Conservation (phyloP, 2,888 invertebrate genomes). For the Pollenia amentaria region DNA sequence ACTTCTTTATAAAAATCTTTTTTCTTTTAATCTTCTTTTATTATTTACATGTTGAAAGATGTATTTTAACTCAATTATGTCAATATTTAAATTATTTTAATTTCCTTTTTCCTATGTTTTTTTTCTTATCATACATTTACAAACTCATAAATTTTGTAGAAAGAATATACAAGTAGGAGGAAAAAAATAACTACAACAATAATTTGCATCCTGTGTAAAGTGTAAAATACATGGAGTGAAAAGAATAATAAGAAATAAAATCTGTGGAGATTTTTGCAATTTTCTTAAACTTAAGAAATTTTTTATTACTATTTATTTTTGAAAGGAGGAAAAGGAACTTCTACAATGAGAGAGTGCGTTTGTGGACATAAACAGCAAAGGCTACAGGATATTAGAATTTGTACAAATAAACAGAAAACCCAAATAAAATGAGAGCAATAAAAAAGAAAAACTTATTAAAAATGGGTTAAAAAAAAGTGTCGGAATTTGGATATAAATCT, state of each 20-base stretch:
- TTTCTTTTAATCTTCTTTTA: constrained; percentile 41
- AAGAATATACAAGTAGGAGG: background rate
- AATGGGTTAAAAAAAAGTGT: background rate
- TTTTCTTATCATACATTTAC: background rate
- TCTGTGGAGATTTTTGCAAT: constrained; percentile 6
- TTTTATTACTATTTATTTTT: background rate
- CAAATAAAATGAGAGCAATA: background rate
- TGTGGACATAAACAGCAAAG: background rate
- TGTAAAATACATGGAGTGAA: constrained; percentile 28
- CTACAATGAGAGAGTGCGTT: background rate
- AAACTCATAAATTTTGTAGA: constrained; percentile 61
- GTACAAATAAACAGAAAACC: background rate
- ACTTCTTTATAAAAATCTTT: constrained; percentile 30
- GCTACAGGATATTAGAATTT: constrained; percentile 38
- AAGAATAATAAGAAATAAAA: constrained; percentile 31
- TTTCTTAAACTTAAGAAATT: constrained; percentile 21
- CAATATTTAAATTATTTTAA: constrained; percentile 70
- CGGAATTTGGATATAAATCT: no score
- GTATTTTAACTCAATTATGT: constrained; percentile 64
- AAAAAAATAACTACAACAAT: constrained; percentile 19
- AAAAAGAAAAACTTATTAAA: background rate
- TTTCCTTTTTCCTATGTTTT: constrained; percentile 56
- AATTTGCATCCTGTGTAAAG: constrained; percentile 57
- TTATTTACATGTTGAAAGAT: constrained; percentile 56
- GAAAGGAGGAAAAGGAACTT: background rate